phyloP scores from a whole-genome alignment of 2,888 invertebrate genomes.

The Himalopsyche kuldschensis region DNA sequence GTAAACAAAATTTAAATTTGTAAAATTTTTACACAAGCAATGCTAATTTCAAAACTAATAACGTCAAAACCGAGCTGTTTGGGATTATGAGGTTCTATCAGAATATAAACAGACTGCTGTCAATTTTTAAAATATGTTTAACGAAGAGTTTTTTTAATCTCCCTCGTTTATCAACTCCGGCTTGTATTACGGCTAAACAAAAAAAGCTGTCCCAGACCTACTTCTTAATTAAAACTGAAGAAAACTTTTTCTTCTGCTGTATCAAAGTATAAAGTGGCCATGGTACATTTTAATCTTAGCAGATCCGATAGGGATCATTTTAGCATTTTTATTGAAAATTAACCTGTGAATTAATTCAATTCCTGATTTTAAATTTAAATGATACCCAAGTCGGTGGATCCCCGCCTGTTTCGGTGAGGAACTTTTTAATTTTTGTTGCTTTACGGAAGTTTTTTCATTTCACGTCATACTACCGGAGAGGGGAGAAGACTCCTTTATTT shows the following conservation, averaged over 20 bases:
- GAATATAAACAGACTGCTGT: neutral
- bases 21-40: neutral
- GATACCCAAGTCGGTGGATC: neutral
- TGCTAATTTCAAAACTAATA: neutral
- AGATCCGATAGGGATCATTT: conserved; percentile 29
- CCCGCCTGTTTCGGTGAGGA: conserved; percentile 2
- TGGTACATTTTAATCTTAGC: conserved; percentile 34
- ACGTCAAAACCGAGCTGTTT: neutral
- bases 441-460: conserved; percentile 18
- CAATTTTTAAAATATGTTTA: neutral
- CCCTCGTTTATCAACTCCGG: neutral
- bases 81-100: neutral
- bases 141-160: neutral
- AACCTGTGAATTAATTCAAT: conserved; percentile 38
- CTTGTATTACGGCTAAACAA: neutral
- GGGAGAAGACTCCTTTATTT: neutral
- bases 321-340: conserved; percentile 39
- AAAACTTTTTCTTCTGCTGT: conserved; percentile 24
- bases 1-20: too few relatives aligned
- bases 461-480: neutral
- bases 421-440: conserved; percentile 33
- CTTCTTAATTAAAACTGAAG: conserved; percentile 30
- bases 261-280: conserved; percentile 30
- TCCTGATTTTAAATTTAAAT: conserved; percentile 38
- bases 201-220: conserved; percentile 10